Evolutionary conservation across 1,140 invertebrate genomes (phyloP).

Genomic region (Stegodyphus mimosarum): DNA sequence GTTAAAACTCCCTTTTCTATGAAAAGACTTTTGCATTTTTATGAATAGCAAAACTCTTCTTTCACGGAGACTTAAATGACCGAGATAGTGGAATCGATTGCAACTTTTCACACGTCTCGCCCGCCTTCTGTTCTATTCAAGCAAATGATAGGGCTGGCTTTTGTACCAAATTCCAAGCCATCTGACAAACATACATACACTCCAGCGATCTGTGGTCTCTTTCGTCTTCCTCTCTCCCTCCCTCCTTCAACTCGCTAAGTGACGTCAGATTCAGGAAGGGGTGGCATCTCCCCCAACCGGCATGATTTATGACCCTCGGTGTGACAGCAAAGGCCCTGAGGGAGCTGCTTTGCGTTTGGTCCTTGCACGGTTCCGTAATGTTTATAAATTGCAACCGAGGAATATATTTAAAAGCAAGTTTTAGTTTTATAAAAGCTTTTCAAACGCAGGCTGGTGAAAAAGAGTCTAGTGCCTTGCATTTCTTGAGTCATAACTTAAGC

Average conservation of each 20-base stretch:
- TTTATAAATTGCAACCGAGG: background rate
- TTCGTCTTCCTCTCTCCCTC: background rate
- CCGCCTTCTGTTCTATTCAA: background rate
- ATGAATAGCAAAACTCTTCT: too few relatives aligned
- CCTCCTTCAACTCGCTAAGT: constrained; percentile 23
- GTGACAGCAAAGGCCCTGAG: background rate
- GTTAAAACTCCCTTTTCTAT: background rate
- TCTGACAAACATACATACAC: background rate
- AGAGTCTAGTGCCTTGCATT: too few relatives aligned
- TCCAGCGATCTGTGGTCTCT: background rate
- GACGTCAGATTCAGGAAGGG: constrained; percentile 31
- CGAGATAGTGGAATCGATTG: background rate
- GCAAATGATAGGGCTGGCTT: background rate
- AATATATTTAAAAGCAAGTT: background rate
- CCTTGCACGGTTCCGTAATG: background rate
- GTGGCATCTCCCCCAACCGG: background rate
- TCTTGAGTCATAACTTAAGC: too few relatives aligned
- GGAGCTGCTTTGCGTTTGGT: background rate
- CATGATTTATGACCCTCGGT: constrained; percentile 18
- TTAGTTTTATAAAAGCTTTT: background rate
- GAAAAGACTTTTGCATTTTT: background rate
- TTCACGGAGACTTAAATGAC: background rate
- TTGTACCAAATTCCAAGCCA: background rate
- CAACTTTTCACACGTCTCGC: background rate
- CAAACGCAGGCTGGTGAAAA: too few relatives aligned